Conservation (phyloP, 2,113 vertebrate species). For the Rhea pennata region DNA sequence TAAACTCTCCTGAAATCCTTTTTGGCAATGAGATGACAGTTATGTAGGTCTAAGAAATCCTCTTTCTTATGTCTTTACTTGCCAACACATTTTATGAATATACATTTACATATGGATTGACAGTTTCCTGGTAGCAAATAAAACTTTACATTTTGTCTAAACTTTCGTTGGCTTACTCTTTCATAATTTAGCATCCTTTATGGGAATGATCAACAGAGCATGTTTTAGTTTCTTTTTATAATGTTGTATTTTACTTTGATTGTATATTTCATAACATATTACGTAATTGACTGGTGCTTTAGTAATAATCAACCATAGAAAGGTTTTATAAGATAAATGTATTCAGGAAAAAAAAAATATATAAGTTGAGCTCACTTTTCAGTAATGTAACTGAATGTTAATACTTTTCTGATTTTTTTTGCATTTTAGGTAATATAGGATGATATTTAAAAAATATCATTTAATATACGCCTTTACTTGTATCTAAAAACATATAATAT, state of each 20-base stretch:
- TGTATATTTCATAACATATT: not conserved
- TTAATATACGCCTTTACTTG: not conserved
- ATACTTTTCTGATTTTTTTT: not conserved
- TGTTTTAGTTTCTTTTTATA: not conserved
- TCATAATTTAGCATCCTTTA: not conserved
- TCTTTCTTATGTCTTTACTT: not conserved
- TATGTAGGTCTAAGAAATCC: not conserved
- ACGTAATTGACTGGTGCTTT: not conserved
- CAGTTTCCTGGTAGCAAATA: not conserved
- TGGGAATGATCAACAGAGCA: not conserved
- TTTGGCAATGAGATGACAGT: not conserved
- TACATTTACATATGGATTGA: not conserved
- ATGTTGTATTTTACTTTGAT: not conserved
- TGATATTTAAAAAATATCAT: not conserved
- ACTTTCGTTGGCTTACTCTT: not conserved
- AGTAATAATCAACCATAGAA: not conserved
- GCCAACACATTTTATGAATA: not conserved
- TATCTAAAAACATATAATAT: not conserved
- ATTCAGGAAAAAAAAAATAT: not conserved
- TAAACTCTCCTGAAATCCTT: not conserved
- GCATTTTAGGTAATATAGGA: not conserved
- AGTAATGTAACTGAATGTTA: not conserved
- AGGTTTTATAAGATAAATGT: not conserved
- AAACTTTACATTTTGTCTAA: not conserved
- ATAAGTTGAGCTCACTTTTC: not conserved